Base-by-base conservation (phyloP, 2,113 vertebrate species). In the Monarcha castaneiventris region DNA sequence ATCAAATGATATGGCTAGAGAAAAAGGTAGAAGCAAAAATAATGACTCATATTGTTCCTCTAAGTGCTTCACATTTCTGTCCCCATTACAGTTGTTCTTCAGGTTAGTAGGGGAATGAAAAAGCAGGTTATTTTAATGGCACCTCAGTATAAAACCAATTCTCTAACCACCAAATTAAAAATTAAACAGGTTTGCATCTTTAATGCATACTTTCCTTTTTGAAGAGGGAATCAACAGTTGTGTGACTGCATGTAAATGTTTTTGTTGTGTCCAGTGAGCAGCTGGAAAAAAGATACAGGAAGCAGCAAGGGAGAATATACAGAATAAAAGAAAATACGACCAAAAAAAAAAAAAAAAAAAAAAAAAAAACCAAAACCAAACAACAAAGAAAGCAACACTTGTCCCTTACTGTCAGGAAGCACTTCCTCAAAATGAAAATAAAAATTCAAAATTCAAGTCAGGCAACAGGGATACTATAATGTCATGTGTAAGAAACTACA, bases 131-230 rank as follows among this genome's bases (percentile, higher is more conserved):
- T 94, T 96, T 92, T 93, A 85, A 88, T 54, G 48, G 85, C 39
- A 81, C 41, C 61, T 84, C 76, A 59, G 37, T 75, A 81, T 76
- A 88, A 94, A 95, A 87, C 33, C 32, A 66, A 74, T 85, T 68
- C 19, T 85, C 89, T 69, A 83, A 54, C 29, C 27, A 92, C 8
- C 22, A 67, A 33, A 80, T 97, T 81, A 96, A 97, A 94, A 95
- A 94, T 93, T 92, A 44, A 97, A 76, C 49, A 84, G 73, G 39
- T 92, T 89, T 93, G 79, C 81, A 95, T 92, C 76, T 94, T 96
- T 97, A 94, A 96, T 96, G 75, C 30, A 43, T 49, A 56, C 48
- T 74, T 94, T 75, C 29, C 44, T 69, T 90, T 93, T 86, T 84
- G 83, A 84, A 93, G 75, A 62, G 7, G 5, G 66, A 90, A 78